These are phyloP conservation scores for Clinocottus analis DNA, from an alignment of 2,113 vertebrate species.

Conservation along the genomic window DNA sequence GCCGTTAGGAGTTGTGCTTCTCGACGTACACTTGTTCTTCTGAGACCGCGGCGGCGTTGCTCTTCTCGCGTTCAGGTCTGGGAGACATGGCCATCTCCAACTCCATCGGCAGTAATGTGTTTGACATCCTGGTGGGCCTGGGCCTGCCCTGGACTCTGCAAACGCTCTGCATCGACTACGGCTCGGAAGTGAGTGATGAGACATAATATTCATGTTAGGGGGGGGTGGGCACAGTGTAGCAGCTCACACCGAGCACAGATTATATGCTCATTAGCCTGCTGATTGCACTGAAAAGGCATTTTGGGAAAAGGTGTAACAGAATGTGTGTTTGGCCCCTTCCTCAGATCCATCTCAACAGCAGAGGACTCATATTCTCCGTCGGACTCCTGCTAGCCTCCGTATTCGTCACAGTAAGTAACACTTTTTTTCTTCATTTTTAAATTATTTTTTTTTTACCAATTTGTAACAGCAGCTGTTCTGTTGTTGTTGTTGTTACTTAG, in stretches of 20 bases:
- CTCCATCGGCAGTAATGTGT: slow-evolving; percentile 96
- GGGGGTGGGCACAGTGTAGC: neutral
- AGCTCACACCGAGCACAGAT: neutral
- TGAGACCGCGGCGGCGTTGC: slow-evolving; percentile 26
- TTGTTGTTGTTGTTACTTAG: neutral
- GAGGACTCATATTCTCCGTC: slow-evolving; percentile 94
- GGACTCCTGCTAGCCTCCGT: slow-evolving; percentile 93
- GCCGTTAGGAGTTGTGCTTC: neutral
- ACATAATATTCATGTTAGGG: too few relatives aligned
- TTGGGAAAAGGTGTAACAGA: neutral
- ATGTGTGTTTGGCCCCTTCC: slow-evolving; percentile 66
- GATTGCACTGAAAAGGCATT: neutral
- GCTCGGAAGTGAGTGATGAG: slow-evolving; percentile 87
- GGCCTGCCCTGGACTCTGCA: slow-evolving; percentile 93
- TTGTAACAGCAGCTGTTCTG: neutral
- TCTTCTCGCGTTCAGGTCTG: slow-evolving; percentile 84
- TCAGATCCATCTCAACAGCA: slow-evolving; percentile 93
- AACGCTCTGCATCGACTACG: slow-evolving; percentile 93
- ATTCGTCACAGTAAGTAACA: slow-evolving; percentile 91
- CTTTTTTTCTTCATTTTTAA: neutral
- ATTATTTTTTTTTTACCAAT: neutral
- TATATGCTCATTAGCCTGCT: neutral
- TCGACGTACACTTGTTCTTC: neutral
- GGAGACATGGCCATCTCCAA: slow-evolving; percentile 98
- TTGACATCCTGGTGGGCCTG: slow-evolving; percentile 95